Base-by-base conservation (phyloP, 2,797 vertebrate species). In the Mormyrus hasselquistii region DNA sequence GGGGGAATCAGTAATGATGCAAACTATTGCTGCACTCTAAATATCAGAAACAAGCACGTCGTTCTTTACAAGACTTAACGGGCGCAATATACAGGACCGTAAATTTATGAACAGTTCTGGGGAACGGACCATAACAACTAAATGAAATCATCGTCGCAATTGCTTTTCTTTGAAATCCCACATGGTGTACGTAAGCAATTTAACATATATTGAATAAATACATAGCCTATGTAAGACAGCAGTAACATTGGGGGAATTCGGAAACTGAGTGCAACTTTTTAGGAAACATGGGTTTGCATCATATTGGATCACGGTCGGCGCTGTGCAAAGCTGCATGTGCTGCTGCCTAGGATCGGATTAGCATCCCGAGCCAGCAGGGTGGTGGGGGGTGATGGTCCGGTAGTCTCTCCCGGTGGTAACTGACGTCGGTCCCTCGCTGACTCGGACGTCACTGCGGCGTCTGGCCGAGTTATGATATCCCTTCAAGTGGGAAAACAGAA, bases 401-500 rank as follows among this genome's bases (percentile, higher is more conserved):
- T 41, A 47, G 22, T 50, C 49, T 85, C 22, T 49, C 82, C 49
- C 49, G 82, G 44, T 49, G 82, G 41, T 69, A 73, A 87, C 34
- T 92, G 92, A 92, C 91, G 90, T 73, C 83, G 86, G 90, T 88
- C 53, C 88, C 88, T 69, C 12, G 22, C 44, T 85, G 55, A 57
- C 55, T 57, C 79, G 76, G 47, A 89, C 89, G 90, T 92, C 91
- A 92, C 83, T 76, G 76, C 87, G 44, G 55, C 88, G 89, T 91
- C 86, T 92, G 90, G 88, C 86, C 47, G 87, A 91, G 88, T 87
- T 90, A 89, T 89, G 89, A 92, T 88, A 88, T 89, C 88, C 87
- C 55, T 29, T 89, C 65, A 91, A 90, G 88, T 87, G 69, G 86
- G 69, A 57, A 88, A 90, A 89, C 50, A 53, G 79, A 91, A 90